These are phyloP conservation scores for Falco biarmicus DNA, from an alignment of 2,797 vertebrate species.

Conservation along the genomic window DNA sequence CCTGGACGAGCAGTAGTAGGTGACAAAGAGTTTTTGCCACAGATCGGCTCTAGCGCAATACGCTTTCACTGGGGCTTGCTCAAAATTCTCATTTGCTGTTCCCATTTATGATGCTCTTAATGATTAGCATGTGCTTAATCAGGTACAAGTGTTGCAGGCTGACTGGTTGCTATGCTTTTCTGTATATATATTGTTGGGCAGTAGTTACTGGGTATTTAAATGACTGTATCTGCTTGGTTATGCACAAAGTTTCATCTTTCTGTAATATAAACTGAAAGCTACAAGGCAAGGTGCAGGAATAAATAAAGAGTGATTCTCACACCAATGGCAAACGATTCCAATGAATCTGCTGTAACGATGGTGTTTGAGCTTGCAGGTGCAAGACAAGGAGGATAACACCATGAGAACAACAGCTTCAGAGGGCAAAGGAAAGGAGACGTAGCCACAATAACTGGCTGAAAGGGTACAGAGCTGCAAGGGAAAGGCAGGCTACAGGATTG, in stretches of 20 bases:
- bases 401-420: neutral
- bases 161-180: neutral
- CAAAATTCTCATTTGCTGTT: neutral
- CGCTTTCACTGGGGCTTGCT: neutral
- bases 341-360: neutral
- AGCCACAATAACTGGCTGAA: neutral
- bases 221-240: neutral
- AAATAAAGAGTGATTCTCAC: neutral
- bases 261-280: neutral
- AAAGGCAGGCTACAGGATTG: neutral
- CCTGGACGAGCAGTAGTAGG: neutral
- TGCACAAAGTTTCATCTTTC: neutral
- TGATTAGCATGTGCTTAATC: neutral
- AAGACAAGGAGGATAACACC: neutral
- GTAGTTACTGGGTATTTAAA: neutral
- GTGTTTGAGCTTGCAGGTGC: neutral
- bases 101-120: neutral
- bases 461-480: neutral
- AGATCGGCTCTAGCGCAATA: neutral
- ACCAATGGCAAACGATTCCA: neutral
- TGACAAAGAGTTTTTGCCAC: neutral
- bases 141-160: neutral
- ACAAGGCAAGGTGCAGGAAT: neutral
- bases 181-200: neutral
- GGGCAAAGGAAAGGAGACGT: neutral